Evolutionary conservation across 2,113 vertebrate genomes (phyloP), one percentile per base, ranked within the genome.

Genomic region (Phalacrocorax pelagicus): DNA sequence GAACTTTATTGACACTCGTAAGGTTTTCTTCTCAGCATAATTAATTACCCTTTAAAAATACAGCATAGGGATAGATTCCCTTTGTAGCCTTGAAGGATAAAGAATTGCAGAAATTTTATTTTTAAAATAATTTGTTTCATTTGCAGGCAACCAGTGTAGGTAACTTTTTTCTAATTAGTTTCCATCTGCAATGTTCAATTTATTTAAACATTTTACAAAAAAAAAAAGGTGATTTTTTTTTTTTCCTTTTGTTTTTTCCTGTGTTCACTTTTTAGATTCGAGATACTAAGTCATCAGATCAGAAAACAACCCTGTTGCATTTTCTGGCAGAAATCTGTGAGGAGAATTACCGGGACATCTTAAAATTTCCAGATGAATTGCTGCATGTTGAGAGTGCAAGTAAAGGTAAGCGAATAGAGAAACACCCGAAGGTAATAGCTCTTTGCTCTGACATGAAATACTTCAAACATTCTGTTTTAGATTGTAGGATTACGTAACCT

Each of bases 291-390:
- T 99, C 99, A 59, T 85, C 98, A 71, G 97, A 99, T 96, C 99
- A 99, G 87, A 99, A 99, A 92, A 99, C 98, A 74, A 99, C 99
- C 4, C 98, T 99, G 36, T 88, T 99, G 83, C 98, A 99, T 97
- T 99, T 99, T 92, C 97, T 99, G 97, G 99, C 99, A 38, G 99
- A 99, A 88, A 98, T 98, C 79, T 99, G 99, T 96, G 99, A 99
- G 94, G 99, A 99, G 88, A 97, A 96, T 83, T 94, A 99, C 93
- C 82, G 96, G 4, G 99, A 98, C 58, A 99, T 99, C 79, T 87
- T 99, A 86, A 99, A 99, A 95, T 99, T 99, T 94, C 98, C 99
- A 16, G 99, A 99, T 15, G 99, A 99, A 80, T 96, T 99, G 80
- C 98, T 98, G 52, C 99, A 99, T 6, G 98, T 99, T 90, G 99